Conservation (phyloP, 2,797 vertebrate species). For the Serranus cabrilla region DNA sequence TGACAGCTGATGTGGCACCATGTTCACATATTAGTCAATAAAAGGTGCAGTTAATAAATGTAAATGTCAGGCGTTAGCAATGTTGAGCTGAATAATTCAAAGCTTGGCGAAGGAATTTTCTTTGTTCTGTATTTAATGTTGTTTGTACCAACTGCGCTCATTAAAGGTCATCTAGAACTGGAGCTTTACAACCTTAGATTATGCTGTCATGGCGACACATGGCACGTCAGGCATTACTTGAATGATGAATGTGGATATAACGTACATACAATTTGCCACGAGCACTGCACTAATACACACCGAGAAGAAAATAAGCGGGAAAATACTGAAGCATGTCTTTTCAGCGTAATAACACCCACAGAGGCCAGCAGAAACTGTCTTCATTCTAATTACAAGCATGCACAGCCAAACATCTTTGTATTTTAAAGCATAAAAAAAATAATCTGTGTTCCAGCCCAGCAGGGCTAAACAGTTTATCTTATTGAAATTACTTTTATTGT, state of each 20-base stretch:
- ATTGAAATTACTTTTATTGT: too few species aligned
- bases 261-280: not conserved
- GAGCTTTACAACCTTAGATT: conserved; percentile 16
- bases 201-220: conserved; percentile 55
- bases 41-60: conserved; percentile 9
- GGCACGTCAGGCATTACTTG: conserved; percentile 16
- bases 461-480: too few species aligned
- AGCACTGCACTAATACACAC: conserved; percentile 1
- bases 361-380: not conserved
- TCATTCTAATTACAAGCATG: not conserved
- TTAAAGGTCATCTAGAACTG: conserved; percentile 36
- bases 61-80: conserved; percentile 2
- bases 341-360: not conserved
- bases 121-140: not conserved
- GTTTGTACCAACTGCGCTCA: not conserved
- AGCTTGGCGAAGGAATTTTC: not conserved
- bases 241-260: conserved; percentile 7
- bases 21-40: conserved; percentile 16
- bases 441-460: not conserved
- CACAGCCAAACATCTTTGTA: not conserved
- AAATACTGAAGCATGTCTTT: not conserved
- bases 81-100: conserved; percentile 4
- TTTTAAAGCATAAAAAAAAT: conserved; percentile 1
- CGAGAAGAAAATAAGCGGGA: not conserved
- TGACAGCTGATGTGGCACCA: not conserved